Evolutionary conservation across 2,113 vertebrate species (phyloP).

Genomic region (Dasyurus viverrinus): DNA sequence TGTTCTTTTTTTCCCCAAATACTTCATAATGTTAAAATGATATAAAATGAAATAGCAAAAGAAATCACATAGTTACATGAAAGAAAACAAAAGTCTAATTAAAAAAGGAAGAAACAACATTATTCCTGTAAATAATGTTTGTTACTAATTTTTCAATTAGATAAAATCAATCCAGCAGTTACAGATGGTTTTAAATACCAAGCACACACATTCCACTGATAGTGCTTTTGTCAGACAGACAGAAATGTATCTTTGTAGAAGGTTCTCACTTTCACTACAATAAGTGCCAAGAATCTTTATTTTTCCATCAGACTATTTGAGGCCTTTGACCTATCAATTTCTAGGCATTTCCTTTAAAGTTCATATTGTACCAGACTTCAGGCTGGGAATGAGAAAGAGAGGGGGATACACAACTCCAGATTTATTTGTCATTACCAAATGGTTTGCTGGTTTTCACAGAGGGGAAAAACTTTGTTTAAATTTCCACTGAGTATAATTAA

Average conservation of each 20-base stretch:
- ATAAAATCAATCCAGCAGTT: neutral
- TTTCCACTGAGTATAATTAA: slow-evolving; percentile 88
- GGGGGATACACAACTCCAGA: slow-evolving; percentile 78
- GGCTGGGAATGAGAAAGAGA: slow-evolving; percentile 77
- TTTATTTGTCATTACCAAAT: slow-evolving; percentile 88
- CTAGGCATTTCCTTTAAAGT: slow-evolving; percentile 88
- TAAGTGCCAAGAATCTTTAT: slow-evolving; percentile 73
- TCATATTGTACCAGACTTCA: slow-evolving; percentile 78
- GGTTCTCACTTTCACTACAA: slow-evolving; percentile 43
- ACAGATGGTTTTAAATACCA: neutral
- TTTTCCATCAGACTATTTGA: slow-evolving; percentile 77
- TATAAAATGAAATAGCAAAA: neutral
- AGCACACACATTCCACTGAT: neutral
- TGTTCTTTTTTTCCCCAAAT: slow-evolving; percentile 42
- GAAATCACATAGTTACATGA: slow-evolving; percentile 18
- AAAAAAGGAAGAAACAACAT: slow-evolving; percentile 10
- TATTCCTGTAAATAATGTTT: neutral
- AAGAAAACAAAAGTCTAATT: slow-evolving; percentile 32
- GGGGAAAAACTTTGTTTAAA: slow-evolving; percentile 87
- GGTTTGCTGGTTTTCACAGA: slow-evolving; percentile 86
- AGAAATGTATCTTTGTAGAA: slow-evolving; percentile 58
- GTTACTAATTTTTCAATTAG: neutral
- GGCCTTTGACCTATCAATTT: slow-evolving; percentile 88
- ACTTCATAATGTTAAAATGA: slow-evolving; percentile 25
- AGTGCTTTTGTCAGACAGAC: neutral